Evolutionary conservation across 2,888 invertebrate species (phyloP), one percentile per base, ranked within the genome.

Genomic region (Drosophila birchii): DNA sequence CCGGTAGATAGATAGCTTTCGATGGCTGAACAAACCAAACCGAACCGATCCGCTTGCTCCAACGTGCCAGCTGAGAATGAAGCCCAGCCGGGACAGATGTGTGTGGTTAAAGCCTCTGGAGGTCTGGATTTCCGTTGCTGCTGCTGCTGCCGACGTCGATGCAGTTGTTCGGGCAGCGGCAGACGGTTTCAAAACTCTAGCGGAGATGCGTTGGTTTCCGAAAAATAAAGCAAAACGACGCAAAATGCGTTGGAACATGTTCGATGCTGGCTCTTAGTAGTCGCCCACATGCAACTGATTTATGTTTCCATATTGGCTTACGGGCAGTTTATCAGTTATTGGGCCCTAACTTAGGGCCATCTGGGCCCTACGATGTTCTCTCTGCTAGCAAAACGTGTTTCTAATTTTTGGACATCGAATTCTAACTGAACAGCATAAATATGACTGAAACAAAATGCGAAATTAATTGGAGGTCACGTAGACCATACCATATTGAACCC

Each of bases 11-110:
- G 66, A 49, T 51, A 16, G 47, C 34, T 67, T 51, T 45, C 61
- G 66, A 53, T 76, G 51, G 67, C 57, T 32, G 44, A 69, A 36
- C 57, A n/a, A n/a, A 59, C 47, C 67, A 26, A 63, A 23, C 41
- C 38, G 45, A 58, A 53, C 23, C 56, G 47, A 58, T 63, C 56
- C 43, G 54, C 49, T 64, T 82, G 71, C 81, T 71, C 44, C 81
- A 75, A 83, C 79, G 76, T 82, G 74, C 79, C 75, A 71, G 79
- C 75, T 72, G 73, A 80, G 83, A 91, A 90, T 91, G 90, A 91
- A 77, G 66, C 59, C 56, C 38, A 67, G 67, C 72, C 74, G 67
- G 73, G 71, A 56, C 77, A 83, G 73, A 68, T 83, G 81, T 76
- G 80, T 79, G 68, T 38, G 45, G 62, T 44, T 60, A 32, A n/a